A percentile compares a stretch with the other conserved stretches of the same genome.
These are phyloP conservation scores for Dryas iulia DNA, from an alignment of 1,140 invertebrate genomes.

Conservation along the genomic window DNA sequence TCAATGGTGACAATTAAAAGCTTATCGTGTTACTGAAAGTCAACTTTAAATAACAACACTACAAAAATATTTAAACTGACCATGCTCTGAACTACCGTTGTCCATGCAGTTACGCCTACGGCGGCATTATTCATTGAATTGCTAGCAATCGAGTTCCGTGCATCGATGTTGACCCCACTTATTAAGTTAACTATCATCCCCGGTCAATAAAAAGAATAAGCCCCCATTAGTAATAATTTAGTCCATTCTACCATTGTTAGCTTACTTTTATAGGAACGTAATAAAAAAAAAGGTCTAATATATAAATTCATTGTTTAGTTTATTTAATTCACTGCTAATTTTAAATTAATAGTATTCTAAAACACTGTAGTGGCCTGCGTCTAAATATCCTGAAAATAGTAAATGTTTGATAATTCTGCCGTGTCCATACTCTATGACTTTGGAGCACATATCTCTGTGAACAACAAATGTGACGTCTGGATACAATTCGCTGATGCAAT, in stretches of 20 bases:
- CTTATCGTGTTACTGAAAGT: neutral
- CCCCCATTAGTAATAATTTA: conserved; percentile 35
- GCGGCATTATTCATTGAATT: conserved; percentile 21
- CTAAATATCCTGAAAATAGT: conserved; percentile 59
- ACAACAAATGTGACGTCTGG: conserved; percentile 59
- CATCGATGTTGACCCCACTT: conserved; percentile 41
- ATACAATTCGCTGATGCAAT: conserved; percentile 58
- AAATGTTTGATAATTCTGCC: conserved; percentile 55
- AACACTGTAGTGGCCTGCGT: conserved; percentile 69
- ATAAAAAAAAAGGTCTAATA: neutral
- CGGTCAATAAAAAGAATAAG: conserved; percentile 27
- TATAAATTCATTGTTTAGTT: neutral
- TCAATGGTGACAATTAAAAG: neutral
- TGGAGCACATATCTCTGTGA: conserved; percentile 50
- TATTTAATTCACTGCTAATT: neutral
- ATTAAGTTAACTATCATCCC: conserved; percentile 39
- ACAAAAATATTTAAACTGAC: neutral
- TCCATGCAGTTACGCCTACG: conserved; percentile 11
- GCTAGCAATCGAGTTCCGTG: conserved; percentile 35
- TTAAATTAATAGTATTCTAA: conserved; percentile 51
- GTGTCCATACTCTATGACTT: conserved; percentile 61
- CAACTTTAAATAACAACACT: neutral
- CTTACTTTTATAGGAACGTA: neutral
- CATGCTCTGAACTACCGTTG: neutral
- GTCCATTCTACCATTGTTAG: neutral